Evolutionary conservation across 2,888 invertebrate species (phyloP), one percentile per base, ranked within the genome.

Genomic region (Mimumesa dahlbomi): DNA sequence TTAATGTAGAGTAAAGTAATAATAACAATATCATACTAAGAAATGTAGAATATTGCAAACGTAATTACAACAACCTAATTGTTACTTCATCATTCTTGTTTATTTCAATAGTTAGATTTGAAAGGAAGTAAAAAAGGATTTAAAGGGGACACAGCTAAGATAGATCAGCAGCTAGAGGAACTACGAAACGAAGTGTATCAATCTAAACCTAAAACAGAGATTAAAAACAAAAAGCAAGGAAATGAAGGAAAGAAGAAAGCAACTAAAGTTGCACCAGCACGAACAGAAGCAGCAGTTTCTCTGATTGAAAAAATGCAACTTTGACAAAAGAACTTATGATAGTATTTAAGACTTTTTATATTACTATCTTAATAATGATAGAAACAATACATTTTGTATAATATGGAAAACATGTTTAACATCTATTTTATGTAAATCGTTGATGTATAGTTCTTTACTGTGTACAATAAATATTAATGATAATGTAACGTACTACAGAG

Each of bases 81-180:
- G 2, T 16, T 2, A 5, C 5, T 16, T 16, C 40, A 43, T 31
- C 48, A 65, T 48, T 64, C 52, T 75, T 69, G 49, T 64, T 67
- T 78, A 75, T 87, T 56, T 86, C 68, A 72, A 79, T 84, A 88
- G 90, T 81, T 76, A 79, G 86, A 79, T 57, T 74, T 85, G n/a
- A 88, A 87, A 73, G 69, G 79, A 34, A 84, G 84, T 59, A 86
- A 87, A 58, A 88, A 84, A 62, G 82, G 79, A 9, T 70, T 65
- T 42, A 84, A 81, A 45, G 86, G 85, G 16, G 89, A 87, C 66
- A 85, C 83, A 9, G 80, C 72, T 1, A 70, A 77, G 21, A 82
- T 90, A 49, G 87, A 90, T 72, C 79, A 86, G 45, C 86, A 88
- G 49, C 77, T 90, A 73, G 77, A 81, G 48, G 78, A 85, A 63